phyloP scores from a whole-genome alignment of 2,113 vertebrate genomes.

The Gracilinanus agilis region DNA sequence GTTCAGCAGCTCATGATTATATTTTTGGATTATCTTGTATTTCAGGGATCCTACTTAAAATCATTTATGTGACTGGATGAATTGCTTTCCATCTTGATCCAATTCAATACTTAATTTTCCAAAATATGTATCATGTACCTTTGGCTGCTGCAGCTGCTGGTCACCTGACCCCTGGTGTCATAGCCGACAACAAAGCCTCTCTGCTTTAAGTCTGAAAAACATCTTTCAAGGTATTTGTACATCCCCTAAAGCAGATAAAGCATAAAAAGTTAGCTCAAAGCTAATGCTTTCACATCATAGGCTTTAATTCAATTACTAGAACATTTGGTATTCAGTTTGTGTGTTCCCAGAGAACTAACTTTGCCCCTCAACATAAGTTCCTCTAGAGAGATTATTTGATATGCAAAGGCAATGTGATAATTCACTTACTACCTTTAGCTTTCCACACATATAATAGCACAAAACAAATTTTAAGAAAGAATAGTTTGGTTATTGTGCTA shows the following conservation, averaged over 20 bases:
- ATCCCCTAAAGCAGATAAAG: conserved; percentile 88
- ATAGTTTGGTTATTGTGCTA: neutral
- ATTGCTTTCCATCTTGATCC: neutral
- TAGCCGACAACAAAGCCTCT: conserved; percentile 95
- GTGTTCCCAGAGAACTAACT: conserved; percentile 3
- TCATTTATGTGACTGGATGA: neutral
- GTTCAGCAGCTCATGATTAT: conserved; percentile 15
- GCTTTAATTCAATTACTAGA: conserved; percentile 43
- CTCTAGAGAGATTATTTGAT: neutral
- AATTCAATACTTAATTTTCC: conserved; percentile 66
- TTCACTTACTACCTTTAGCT: conserved; percentile 22
- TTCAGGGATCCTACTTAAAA: conserved; percentile 48
- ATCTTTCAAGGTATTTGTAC: conserved; percentile 90
- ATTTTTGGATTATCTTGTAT: conserved; percentile 45
- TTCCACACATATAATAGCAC: neutral
- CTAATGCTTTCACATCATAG: conserved; percentile 9
- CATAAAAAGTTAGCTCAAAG: conserved; percentile 52
- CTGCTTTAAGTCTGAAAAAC: conserved; percentile 89
- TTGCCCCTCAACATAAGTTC: neutral
- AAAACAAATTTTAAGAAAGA: conserved; percentile 35
- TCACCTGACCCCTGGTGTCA: conserved; percentile 93
- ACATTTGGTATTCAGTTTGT: neutral
- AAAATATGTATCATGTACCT: conserved; percentile 85
- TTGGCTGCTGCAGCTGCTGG: conserved; percentile 95
- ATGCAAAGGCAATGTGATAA: conserved; percentile 24